Base-by-base conservation (phyloP, 2,113 vertebrate species). In the Hyperopisus bebe region DNA sequence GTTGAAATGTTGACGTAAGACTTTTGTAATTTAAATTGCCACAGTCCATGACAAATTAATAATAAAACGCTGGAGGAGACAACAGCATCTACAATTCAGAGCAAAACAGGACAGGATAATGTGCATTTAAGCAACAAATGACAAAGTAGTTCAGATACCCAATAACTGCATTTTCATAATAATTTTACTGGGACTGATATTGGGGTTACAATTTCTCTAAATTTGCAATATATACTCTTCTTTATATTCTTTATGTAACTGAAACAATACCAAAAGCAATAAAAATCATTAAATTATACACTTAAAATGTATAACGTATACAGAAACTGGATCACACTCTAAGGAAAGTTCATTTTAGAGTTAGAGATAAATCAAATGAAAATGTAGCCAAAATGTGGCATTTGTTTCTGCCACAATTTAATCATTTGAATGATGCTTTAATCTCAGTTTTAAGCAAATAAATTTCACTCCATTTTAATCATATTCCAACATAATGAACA, bases 181-280 rank as follows among this genome's bases (percentile, higher is more conserved):
- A 80, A 46, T 90, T 90, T 90, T 51, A 86, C 42, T 89, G 74
- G 85, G 74, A 80, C 62, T 87, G 87, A 62, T 80, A 62, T 55
- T 15, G 55, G 62, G 8, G 88, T 80, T 87, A 86, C 51, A 87
- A 5, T 89, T 87, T 70, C 21, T 51, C 70, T 88, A 88, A 90
- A 88, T 91, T 89, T 90, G 87, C 80, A 91, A 90, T 89, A 92
- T 91, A 89, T 87, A 91, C 66, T 88, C 10, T 91, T 89, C 35
- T 89, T 70, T 88, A 87, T 88, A 70, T 90, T 91, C 53, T 91
- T 80, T 90, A 88, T 47, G 48, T 44, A 47, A 47, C 53, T 90
- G 86, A 88, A 90, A 88, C 48, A 27, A 89, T 51, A 77, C 89
- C 88, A 91, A 74, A 83, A 90, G 70, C 35, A 91, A 42, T 24